Evolutionary conservation across 1,140 invertebrate species (phyloP).

Genomic region (Sminthurinus signatus): DNA sequence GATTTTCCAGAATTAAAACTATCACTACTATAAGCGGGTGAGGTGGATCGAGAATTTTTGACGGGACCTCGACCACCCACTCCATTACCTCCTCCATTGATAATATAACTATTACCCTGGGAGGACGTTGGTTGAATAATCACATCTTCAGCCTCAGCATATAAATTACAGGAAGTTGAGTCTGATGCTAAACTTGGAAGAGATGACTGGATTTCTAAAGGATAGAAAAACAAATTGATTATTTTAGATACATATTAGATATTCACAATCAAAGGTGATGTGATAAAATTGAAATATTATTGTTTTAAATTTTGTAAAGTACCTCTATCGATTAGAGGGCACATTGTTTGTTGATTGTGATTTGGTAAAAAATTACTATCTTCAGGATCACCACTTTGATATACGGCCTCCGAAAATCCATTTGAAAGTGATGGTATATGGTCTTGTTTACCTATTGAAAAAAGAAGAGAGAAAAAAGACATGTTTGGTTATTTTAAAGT

Average conservation of each 20-base stretch:
- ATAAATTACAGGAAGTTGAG: slow-evolving; percentile 41
- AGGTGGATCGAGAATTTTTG: slow-evolving; percentile 39
- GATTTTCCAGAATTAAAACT: slow-evolving; percentile 42
- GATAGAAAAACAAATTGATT: no score
- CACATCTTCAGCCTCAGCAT: slow-evolving; percentile 40
- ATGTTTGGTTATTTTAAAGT: no score
- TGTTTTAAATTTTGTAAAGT: no score
- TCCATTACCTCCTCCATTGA: slow-evolving; percentile 17
- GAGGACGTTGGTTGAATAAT: slow-evolving; percentile 26
- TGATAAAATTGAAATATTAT: no score
- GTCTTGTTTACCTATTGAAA: no score
- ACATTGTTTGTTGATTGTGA: slow-evolving; percentile 36
- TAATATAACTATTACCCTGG: slow-evolving; percentile 27
- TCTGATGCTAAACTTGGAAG: slow-evolving; percentile 46
- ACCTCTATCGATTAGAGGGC: slow-evolving; percentile 47
- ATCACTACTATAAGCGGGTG: slow-evolving; percentile 42
- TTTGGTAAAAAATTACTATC: slow-evolving; percentile 37
- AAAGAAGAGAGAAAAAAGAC: no score
- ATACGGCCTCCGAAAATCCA: slow-evolving; percentile 44
- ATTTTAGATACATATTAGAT: no score
- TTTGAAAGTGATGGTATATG: slow-evolving; percentile 33
- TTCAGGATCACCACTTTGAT: slow-evolving; percentile 49
- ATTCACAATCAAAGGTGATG: no score
- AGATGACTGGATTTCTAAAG: slow-evolving; percentile 51
- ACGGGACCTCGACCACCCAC: slow-evolving; percentile 18